Conservation (phyloP, 2,888 invertebrate genomes). For the Drepana falcataria region DNA sequence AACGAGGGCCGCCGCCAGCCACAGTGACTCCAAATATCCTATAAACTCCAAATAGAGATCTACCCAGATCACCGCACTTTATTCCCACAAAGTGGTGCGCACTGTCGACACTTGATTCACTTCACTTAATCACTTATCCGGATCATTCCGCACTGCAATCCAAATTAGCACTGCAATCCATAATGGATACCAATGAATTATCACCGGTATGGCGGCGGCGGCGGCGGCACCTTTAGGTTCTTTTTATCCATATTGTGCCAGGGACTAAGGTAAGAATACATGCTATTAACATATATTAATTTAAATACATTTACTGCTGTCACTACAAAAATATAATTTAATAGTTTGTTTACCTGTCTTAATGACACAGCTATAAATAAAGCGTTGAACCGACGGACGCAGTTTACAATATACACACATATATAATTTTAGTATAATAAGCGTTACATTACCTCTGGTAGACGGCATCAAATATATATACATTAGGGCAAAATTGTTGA, state of each 20-base stretch:
- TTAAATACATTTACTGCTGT: too few species aligned
- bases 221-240: slow-evolving; percentile 30
- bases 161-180: slow-evolving; percentile 74
- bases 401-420: too few species aligned
- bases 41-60: neutral
- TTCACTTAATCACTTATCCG: slow-evolving; percentile 60
- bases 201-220: slow-evolving; percentile 65
- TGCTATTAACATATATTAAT: slow-evolving; percentile 4
- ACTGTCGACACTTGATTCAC: slow-evolving; percentile 64
- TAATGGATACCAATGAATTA: slow-evolving; percentile 29
- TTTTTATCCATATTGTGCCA: slow-evolving; percentile 28
- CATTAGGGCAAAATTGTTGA: too few species aligned
- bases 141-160: slow-evolving; percentile 72
- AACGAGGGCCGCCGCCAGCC: slow-evolving; percentile 69
- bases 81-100: slow-evolving; percentile 32
- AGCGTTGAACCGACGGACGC: too few species aligned
- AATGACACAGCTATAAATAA: too few species aligned
- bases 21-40: slow-evolving; percentile 29
- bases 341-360: too few species aligned
- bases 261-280: slow-evolving; percentile 34
- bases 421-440: too few species aligned
- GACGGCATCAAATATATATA: too few species aligned
- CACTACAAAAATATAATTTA: too few species aligned
- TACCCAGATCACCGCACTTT: slow-evolving; percentile 47
- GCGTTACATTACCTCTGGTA: too few species aligned